A percentile compares a stretch with the other conserved stretches of the same genome.
Conservation (phyloP, 2,113 vertebrate species). For the Prinia subflava region DNA sequence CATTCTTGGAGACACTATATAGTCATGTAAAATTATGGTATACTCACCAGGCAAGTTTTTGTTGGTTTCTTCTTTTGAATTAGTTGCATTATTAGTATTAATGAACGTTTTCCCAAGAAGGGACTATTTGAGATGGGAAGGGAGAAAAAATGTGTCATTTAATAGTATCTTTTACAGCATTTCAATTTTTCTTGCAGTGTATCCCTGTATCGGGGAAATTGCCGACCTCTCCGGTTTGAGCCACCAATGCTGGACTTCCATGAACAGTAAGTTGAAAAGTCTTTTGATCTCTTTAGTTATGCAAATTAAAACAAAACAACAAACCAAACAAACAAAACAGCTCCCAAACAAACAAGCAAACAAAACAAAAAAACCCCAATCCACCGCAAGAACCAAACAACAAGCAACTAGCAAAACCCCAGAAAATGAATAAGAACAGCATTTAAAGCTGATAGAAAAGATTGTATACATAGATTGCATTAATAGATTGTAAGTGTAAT, state of each 20-base stretch:
- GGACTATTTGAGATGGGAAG: neutral
- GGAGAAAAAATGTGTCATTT: neutral
- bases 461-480: neutral
- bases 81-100: neutral
- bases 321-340: neutral
- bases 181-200: slow-evolving; percentile 78
- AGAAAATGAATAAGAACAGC: neutral
- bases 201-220: slow-evolving; percentile 90
- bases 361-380: neutral
- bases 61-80: slow-evolving; percentile 28
- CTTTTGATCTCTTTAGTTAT: neutral
- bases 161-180: neutral
- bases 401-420: neutral
- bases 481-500: neutral
- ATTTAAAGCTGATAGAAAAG: neutral
- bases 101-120: neutral
- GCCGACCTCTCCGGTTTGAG: slow-evolving; percentile 94
- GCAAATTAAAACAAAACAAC: neutral
- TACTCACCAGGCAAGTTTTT: slow-evolving; percentile 51
- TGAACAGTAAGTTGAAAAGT: slow-evolving; percentile 87
- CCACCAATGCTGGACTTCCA: slow-evolving; percentile 99
- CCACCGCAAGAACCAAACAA: rapidly evolving
- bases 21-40: neutral
- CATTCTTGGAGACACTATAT: neutral
- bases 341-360: neutral